These are phyloP conservation scores for Drosophila melanocephala DNA, from an alignment of 2,888 invertebrate genomes.

Conservation along the genomic window DNA sequence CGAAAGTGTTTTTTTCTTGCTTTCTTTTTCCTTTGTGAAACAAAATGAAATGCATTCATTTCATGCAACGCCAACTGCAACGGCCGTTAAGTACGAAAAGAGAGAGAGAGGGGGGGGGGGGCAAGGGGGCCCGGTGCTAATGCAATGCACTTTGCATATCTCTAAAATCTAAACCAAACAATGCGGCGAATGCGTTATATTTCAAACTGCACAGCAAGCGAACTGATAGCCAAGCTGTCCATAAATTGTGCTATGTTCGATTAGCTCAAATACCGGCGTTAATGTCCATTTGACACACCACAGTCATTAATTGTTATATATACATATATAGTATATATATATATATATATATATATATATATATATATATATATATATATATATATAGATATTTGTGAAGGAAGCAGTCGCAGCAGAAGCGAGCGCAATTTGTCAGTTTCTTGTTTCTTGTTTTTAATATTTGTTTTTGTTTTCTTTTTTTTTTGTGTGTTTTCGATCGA, in stretches of 20 bases:
- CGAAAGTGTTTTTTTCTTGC: slow-evolving; percentile 67
- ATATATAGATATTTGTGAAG: not conserved
- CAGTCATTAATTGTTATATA: slow-evolving; percentile 28
- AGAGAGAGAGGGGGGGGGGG: not conserved
- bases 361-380: not conserved
- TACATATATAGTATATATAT: not conserved
- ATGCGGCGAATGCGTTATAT: slow-evolving; percentile 63
- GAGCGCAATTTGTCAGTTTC: slow-evolving; percentile 19
- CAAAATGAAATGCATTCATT: slow-evolving; percentile 62
- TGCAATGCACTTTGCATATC: slow-evolving; percentile 24
- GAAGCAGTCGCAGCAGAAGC: not conserved
- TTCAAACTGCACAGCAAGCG: slow-evolving; percentile 33
- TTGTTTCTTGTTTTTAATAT: slow-evolving; percentile 1
- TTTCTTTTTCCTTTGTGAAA: not conserved
- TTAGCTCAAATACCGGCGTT: slow-evolving; percentile 10
- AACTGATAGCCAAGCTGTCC: slow-evolving; percentile 10
- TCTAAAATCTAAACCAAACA: slow-evolving; percentile 13
- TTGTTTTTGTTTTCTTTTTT: not conserved
- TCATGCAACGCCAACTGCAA: slow-evolving; percentile 63
- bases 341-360: not conserved
- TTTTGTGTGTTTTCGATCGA: slow-evolving; percentile 36
- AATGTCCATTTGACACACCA: slow-evolving; percentile 13
- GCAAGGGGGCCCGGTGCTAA: slow-evolving; percentile 9
- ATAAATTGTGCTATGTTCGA: slow-evolving; percentile 18
- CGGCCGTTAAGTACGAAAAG: not conserved